These are phyloP conservation scores for Dromococcyx pavoninus DNA, from an alignment of 2,797 vertebrate species.

Conservation along the genomic window DNA sequence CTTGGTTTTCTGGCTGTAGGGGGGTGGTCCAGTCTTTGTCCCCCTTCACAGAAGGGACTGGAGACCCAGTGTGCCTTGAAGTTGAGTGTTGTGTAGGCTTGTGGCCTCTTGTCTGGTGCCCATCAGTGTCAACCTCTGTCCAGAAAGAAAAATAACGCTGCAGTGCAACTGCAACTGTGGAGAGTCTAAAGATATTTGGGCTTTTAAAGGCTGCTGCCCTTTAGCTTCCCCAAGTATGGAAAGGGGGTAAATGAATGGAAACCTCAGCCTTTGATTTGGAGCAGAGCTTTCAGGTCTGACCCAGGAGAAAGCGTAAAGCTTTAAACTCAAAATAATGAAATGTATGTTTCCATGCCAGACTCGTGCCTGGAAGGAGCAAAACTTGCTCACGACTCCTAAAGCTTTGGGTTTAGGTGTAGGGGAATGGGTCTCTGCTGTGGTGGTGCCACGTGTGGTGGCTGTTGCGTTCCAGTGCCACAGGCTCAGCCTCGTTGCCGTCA, in stretches of 20 bases:
- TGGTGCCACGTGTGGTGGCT: rapidly evolving
- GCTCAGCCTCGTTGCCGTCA: too few species aligned
- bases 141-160: rapidly evolving
- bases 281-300: neutral
- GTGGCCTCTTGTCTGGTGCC: neutral
- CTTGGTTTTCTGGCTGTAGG: rapidly evolving
- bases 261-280: neutral
- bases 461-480: neutral
- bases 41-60: neutral
- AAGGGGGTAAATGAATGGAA: neutral
- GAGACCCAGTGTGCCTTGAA: rapidly evolving
- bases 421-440: rapidly evolving
- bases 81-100: rapidly evolving
- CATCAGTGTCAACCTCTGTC: neutral
- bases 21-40: neutral
- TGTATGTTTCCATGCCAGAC: rapidly evolving
- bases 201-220: neutral
- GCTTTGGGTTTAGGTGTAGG: rapidly evolving
- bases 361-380: neutral
- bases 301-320: neutral
- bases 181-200: rapidly evolving
- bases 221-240: neutral
- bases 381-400: rapidly evolving
- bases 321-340: neutral
- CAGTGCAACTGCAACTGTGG: neutral